These are phyloP conservation scores for Glandiceps talaboti DNA, from an alignment of 53 echinoderm and acorn worm genomes.

Conservation along the genomic window DNA sequence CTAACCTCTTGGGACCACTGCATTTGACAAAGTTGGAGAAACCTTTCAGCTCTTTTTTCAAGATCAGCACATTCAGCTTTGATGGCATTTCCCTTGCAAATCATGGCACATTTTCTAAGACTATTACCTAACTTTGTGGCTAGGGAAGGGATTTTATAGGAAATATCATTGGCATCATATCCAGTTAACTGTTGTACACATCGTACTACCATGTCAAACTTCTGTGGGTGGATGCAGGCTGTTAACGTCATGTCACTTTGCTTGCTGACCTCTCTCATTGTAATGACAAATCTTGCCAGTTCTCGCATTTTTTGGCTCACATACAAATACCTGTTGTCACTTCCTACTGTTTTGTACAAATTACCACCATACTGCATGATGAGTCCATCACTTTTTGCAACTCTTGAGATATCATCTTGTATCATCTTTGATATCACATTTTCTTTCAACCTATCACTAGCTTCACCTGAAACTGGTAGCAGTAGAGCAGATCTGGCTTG, in stretches of 20 bases:
- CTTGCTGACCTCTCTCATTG: not conserved
- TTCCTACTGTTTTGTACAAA: not conserved
- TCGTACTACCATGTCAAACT: slow-evolving; percentile 27
- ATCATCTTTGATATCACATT: slow-evolving; percentile 18
- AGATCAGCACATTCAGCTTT: slow-evolving; percentile 3
- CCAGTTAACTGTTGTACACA: slow-evolving; percentile 25
- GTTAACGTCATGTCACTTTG: not conserved
- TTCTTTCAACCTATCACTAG: slow-evolving; percentile 4
- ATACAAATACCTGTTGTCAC: no score
- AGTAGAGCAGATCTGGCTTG: slow-evolving; percentile 16
- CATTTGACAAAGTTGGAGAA: not conserved
- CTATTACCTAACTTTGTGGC: slow-evolving; percentile 45
- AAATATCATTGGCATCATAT: slow-evolving; percentile 18
- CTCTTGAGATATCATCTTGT: slow-evolving; percentile 12
- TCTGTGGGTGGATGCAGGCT: slow-evolving; percentile 12
- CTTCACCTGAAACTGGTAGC: slow-evolving; percentile 12
- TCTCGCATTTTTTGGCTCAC: not conserved
- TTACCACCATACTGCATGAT: slow-evolving; percentile 30
- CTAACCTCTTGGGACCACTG: not conserved
- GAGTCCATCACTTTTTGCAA: slow-evolving; percentile 23
- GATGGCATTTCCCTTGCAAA: slow-evolving; percentile 10
- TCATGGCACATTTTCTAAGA: slow-evolving; percentile 18
- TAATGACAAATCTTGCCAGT: not conserved
- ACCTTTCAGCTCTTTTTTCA: not conserved
- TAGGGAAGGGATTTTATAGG: slow-evolving; percentile 28